These are phyloP conservation scores for Catharus ustulatus DNA, from an alignment of 2,797 vertebrate genomes.

Conservation along the genomic window DNA sequence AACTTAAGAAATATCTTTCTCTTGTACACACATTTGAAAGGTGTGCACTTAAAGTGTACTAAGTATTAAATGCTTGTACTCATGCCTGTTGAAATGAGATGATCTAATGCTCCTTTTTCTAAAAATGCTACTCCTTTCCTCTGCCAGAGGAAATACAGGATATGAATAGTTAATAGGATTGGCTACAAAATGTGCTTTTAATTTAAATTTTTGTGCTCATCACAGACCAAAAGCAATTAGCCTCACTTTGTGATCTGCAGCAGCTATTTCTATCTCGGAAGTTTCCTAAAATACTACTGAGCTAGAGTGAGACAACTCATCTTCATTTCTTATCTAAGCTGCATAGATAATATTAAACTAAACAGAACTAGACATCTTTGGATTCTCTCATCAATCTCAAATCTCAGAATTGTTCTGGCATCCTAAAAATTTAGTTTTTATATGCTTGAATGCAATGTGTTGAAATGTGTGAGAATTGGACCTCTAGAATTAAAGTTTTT, in stretches of 20 bases:
- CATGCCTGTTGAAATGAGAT: neutral
- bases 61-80: neutral
- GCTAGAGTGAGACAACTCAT: neutral
- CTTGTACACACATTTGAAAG: neutral
- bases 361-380: neutral
- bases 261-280: conserved; percentile 17
- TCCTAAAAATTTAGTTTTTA: neutral
- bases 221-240: neutral
- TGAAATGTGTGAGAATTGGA: neutral
- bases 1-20: neutral
- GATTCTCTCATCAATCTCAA: neutral
- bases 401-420: neutral
- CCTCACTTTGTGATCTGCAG: neutral
- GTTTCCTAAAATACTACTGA: conserved; percentile 29
- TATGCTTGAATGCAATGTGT: neutral
- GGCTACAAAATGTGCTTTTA: neutral
- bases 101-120: neutral
- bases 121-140: neutral
- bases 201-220: neutral
- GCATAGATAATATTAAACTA: neutral
- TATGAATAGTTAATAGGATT: neutral
- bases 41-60: neutral
- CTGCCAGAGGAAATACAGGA: neutral
- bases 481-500: neutral
- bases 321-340: neutral